Evolutionary conservation across 2,888 invertebrate genomes (phyloP).

Genomic region (Cantharis lateralis): DNA sequence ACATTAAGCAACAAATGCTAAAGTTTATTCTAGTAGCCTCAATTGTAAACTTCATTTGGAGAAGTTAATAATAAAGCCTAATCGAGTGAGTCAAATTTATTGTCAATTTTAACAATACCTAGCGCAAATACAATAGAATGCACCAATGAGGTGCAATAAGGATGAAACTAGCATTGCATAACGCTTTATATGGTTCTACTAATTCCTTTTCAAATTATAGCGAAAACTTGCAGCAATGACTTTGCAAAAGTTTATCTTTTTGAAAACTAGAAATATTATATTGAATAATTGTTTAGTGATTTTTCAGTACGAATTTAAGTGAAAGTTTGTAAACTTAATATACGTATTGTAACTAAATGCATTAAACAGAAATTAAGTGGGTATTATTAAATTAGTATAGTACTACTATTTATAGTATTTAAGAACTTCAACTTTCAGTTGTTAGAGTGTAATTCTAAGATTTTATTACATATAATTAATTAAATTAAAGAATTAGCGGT

Average conservation of each 20-base stretch:
- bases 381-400: too few species aligned
- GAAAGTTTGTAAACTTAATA: not conserved
- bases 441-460: too few species aligned
- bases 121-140: slow-evolving; percentile 5
- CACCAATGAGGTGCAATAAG: slow-evolving; percentile 19
- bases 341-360: too few species aligned
- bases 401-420: too few species aligned
- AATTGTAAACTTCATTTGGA: slow-evolving; percentile 9
- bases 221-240: not conserved
- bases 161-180: slow-evolving; percentile 11
- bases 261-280: not conserved
- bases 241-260: not conserved
- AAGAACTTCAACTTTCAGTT: too few species aligned
- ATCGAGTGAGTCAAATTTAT: slow-evolving; percentile 21
- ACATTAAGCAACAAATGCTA: slow-evolving; percentile 23
- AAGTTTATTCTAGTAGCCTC: slow-evolving; percentile 19
- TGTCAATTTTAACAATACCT: slow-evolving; percentile 24
- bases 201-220: not conserved
- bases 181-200: not conserved
- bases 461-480: too few species aligned
- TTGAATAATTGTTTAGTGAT: too few species aligned
- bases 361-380: too few species aligned
- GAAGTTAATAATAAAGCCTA: slow-evolving; percentile 11
- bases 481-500: too few species aligned
- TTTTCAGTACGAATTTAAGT: not conserved